Evolutionary conservation across 2,113 vertebrate species (phyloP), one percentile per base, ranked within the genome.

Genomic region (Odontesthes bonariensis): DNA sequence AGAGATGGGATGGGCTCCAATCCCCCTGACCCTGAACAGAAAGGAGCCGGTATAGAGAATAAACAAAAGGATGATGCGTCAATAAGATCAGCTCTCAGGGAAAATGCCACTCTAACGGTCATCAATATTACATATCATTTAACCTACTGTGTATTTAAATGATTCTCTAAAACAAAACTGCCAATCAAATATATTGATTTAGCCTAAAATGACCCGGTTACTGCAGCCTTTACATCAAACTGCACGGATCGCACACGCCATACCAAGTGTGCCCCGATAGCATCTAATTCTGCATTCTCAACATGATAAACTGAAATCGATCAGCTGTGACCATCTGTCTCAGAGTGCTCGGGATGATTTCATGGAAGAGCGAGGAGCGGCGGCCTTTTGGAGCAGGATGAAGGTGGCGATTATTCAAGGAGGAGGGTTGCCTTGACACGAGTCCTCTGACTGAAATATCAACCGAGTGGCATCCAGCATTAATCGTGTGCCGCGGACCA

Each of bases 261-360:
- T 69, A 27, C 11, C 1, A 75, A 38, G 22, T 10, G 44, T 31
- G 33, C 60, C 31, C 51, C 14, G 19, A 81, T 85, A 38, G 79
- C 38, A 81, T 79, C 71, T 38, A 63, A 72, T 84, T 81, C 75
- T 53, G 59, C 66, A 79, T 83, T 86, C 75, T 75, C 72, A 67
- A 63, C 69, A 46, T 56, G 76, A 81, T 82, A 57, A 86, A 79
- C 71, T 73, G 49, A 77, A 84, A 88, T 84, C 53, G 35, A 87
- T 89, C 58, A 52, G 32, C 47, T 77, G 83, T 69, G 77, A 88
- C 75, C 60, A 80, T 81, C 53, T 35, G 60, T 49, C 72, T 83
- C 33, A 16, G 35, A 31, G 44, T 20, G 72, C 81, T 47, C 20
- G 42, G 67, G 73, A 54, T 73, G 69, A 72, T 74, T 76, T 73